phyloP scores from a whole-genome alignment of 1,140 invertebrate genomes.

The Bradynema listronoti region DNA sequence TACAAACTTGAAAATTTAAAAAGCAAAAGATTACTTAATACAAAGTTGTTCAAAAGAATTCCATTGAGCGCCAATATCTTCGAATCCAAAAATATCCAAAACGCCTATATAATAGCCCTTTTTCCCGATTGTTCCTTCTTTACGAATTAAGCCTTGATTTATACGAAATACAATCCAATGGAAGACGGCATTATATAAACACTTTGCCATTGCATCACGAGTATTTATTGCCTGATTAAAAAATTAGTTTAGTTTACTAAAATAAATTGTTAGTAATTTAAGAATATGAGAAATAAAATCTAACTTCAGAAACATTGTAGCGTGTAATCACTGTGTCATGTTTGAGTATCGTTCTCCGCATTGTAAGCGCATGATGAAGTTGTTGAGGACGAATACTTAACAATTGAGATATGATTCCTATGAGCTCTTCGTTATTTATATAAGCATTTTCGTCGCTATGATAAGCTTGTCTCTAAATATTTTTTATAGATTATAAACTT shows the following conservation, averaged over 20 bases:
- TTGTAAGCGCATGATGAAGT: conserved; percentile 43
- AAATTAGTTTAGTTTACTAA: conserved; percentile 4
- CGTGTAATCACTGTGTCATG: too few relatives aligned
- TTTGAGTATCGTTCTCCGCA: too few relatives aligned
- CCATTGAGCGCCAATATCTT: conserved; percentile 67
- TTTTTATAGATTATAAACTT: too few relatives aligned
- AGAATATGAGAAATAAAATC: too few relatives aligned
- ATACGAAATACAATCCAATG: conserved; percentile 91
- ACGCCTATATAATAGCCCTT: conserved; percentile 59
- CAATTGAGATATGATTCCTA: conserved; percentile 69
- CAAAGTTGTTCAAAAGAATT: conserved; percentile 90
- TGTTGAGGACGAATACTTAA: conserved; percentile 64
- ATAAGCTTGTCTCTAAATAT: conserved; percentile 64
- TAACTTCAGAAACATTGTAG: too few relatives aligned
- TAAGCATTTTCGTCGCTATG: conserved; percentile 85
- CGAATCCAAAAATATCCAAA: conserved; percentile 89
- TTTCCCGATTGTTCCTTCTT: conserved; percentile 26
- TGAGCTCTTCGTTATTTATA: conserved; percentile 78
- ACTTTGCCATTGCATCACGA: too few relatives aligned
- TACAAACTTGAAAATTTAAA: too few relatives aligned
- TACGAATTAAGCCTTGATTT: conserved; percentile 59
- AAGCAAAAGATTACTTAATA: conserved; percentile 92
- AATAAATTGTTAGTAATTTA: conserved; percentile 36
- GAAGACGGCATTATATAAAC: conserved; percentile 87
- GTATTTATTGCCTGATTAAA: too few relatives aligned